Percentiles rank a stretch among this genome's conserved stretches.
Evolutionary conservation across 2,797 vertebrate genomes (phyloP).

Genomic region (Gallinago stenura): DNA sequence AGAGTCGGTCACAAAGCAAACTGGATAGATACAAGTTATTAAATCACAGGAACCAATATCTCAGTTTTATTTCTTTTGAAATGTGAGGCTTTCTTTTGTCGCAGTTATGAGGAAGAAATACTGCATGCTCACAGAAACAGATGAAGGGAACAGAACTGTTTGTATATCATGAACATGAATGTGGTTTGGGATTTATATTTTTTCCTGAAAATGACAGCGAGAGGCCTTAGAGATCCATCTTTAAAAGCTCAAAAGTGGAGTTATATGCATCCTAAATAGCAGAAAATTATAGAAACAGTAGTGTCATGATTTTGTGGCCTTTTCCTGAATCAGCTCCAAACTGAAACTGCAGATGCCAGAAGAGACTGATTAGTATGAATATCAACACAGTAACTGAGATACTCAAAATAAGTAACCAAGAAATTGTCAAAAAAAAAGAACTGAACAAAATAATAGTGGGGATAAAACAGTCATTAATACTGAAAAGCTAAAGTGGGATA

Average conservation of each 20-base stretch:
- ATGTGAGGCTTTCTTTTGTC: background rate
- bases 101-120: background rate
- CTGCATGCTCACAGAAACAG: background rate
- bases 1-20: background rate
- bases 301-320: background rate
- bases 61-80: background rate
- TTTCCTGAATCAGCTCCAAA: slow-evolving; percentile 11
- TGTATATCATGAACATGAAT: background rate
- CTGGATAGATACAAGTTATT: background rate
- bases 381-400: background rate
- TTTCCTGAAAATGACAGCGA: background rate
- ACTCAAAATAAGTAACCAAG: background rate
- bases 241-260: background rate
- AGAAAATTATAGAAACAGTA: background rate
- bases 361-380: background rate
- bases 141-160: background rate
- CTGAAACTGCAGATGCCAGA: slow-evolving; percentile 17
- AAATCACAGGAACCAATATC: background rate
- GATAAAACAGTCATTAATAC: background rate
- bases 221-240: background rate
- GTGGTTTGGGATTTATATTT: background rate
- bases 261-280: background rate
- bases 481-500: background rate
- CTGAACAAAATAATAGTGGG: background rate
- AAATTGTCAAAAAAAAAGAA: background rate